Conservation (phyloP, 2,113 vertebrate genomes). For the Xenopus laevis region DNA sequence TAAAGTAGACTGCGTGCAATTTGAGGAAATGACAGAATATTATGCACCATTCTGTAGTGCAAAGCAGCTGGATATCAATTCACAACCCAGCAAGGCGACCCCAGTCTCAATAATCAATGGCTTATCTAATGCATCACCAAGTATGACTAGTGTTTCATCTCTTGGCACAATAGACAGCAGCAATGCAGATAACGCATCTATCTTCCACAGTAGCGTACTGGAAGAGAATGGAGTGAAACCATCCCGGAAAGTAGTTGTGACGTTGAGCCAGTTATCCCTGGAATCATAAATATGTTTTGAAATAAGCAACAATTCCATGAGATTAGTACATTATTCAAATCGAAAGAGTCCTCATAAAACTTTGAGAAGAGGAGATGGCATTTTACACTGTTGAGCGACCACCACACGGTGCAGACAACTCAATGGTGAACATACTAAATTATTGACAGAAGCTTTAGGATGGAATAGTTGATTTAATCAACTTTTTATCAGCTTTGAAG, state of each 20-base stretch:
- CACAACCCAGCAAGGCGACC: slow-evolving; percentile 54
- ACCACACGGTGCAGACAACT: no score
- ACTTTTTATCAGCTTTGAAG: no score
- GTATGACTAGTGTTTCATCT: slow-evolving; percentile 43
- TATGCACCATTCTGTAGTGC: slow-evolving; percentile 79
- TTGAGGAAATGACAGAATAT: slow-evolving; percentile 84
- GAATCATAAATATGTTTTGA: slow-evolving; percentile 62
- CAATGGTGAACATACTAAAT: no score
- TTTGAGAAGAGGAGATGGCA: no score
- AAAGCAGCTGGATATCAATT: slow-evolving; percentile 73
- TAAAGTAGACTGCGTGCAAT: slow-evolving; percentile 83
- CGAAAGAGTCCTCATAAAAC: no score
- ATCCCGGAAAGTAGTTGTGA: slow-evolving; percentile 60
- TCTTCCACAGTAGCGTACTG: background rate
- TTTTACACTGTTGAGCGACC: no score
- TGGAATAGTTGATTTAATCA: no score
- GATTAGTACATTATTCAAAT: no score
- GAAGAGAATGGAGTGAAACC: slow-evolving; percentile 45
- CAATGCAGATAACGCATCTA: slow-evolving; percentile 50
- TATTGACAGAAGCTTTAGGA: no score
- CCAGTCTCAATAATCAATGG: slow-evolving; percentile 10
- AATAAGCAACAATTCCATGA: no score
- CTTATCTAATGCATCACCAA: background rate
- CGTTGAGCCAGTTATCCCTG: slow-evolving; percentile 60
- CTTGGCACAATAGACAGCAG: slow-evolving; percentile 60